phyloP scores from a whole-genome alignment of 2,888 invertebrate genomes.

The Cabera pusaria region DNA sequence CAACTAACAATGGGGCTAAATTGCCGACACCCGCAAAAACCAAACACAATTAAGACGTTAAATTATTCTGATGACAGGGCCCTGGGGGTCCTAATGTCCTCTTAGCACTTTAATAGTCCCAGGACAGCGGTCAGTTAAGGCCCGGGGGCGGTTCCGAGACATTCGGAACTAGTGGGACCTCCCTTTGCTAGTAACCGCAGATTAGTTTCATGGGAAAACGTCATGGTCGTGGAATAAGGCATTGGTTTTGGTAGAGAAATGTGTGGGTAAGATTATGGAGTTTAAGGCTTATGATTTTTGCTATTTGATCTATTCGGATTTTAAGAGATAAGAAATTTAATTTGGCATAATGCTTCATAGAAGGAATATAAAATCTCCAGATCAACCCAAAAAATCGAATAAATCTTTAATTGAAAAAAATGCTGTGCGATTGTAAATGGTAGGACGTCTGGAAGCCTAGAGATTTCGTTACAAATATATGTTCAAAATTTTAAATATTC shows the following conservation, averaged over 20 bases:
- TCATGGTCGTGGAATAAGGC: neutral
- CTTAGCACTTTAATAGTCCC: constrained; percentile 82
- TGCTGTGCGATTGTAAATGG: no score
- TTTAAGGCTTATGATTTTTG: no score
- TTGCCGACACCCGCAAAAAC: constrained; percentile 44
- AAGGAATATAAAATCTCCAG: no score
- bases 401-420: no score
- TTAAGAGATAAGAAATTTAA: no score
- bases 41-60: constrained; percentile 72
- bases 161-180: constrained; percentile 71
- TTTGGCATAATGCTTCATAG: no score
- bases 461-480: no score
- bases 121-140: constrained; percentile 68
- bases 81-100: constrained; percentile 75
- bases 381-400: no score
- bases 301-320: no score
- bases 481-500: no score
- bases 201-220: constrained; percentile 50
- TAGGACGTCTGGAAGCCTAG: no score
- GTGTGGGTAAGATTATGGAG: neutral
- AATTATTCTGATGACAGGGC: constrained; percentile 75
- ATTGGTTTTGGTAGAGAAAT: neutral
- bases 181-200: constrained; percentile 77
- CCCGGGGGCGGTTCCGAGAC: constrained; percentile 68
- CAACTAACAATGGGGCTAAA: constrained; percentile 16